Percentiles rank a stretch among this genome's conserved stretches.
Conservation (phyloP, 1,140 invertebrate genomes). For the Andricus grossulariae region DNA sequence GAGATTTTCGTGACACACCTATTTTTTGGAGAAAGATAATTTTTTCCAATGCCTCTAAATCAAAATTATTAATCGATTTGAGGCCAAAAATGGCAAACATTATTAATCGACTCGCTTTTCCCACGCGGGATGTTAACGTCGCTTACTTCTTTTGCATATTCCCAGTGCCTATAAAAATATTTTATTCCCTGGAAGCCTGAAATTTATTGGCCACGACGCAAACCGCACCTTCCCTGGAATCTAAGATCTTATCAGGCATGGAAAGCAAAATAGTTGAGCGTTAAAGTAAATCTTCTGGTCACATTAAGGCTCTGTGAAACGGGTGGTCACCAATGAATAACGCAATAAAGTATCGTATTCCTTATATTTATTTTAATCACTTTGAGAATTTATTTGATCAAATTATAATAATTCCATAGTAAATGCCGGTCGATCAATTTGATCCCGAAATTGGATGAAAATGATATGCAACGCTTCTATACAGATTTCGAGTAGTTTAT, state of each 20-base stretch:
- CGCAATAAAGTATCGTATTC: not conserved
- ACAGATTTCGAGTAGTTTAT: no score
- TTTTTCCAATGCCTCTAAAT: not conserved
- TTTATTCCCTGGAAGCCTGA: conserved; percentile 24
- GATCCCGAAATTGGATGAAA: no score
- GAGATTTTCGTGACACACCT: no score
- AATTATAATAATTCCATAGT: not conserved
- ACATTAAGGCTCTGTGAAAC: conserved; percentile 16
- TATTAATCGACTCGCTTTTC: conserved; percentile 15
- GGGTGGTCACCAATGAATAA: conserved; percentile 29
- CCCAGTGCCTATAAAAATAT: conserved; percentile 24
- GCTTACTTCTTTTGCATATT: conserved; percentile 28
- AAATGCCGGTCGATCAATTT: no score
- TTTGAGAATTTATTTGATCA: not conserved
- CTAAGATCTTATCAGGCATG: conserved; percentile 23
- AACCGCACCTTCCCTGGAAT: conserved; percentile 25
- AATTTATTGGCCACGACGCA: conserved; percentile 24
- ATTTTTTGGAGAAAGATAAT: no score
- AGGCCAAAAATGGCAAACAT: not conserved
- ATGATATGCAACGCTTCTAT: no score
- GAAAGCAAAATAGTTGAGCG: conserved; percentile 30
- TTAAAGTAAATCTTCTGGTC: conserved; percentile 28
- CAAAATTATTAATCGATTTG: not conserved
- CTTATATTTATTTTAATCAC: not conserved
- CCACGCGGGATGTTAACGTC: not conserved